Evolutionary conservation across 2,888 invertebrate genomes (phyloP).

Genomic region (Cylloceria caligata): DNA sequence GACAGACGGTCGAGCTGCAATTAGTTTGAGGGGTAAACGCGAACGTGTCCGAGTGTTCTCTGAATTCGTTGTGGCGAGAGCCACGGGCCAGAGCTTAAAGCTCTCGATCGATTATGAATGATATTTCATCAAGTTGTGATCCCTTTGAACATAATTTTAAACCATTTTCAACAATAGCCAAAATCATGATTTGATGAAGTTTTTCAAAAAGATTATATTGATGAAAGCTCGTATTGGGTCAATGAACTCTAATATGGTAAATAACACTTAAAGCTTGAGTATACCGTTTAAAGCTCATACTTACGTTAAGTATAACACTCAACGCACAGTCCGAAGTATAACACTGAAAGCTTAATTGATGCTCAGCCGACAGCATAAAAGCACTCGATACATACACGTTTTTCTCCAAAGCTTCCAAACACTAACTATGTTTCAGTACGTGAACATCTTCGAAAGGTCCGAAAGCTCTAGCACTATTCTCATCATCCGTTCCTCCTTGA

Average conservation of each 20-base stretch:
- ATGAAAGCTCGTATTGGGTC: too few species aligned
- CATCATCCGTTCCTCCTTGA: background rate
- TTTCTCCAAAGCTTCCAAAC: background rate
- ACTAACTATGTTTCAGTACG: background rate
- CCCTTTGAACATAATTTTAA: too few species aligned
- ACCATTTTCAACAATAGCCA: too few species aligned
- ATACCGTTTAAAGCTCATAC: too few species aligned
- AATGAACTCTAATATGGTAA: too few species aligned
- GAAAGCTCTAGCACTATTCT: conserved; percentile 24
- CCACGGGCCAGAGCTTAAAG: background rate
- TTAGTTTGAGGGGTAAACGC: conserved; percentile 64
- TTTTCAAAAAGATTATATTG: too few species aligned
- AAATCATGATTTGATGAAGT: too few species aligned
- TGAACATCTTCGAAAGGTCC: conserved; percentile 5
- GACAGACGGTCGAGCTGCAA: conserved; percentile 59
- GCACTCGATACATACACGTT: background rate
- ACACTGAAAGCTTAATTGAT: background rate
- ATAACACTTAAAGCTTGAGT: too few species aligned
- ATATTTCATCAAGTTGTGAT: background rate
- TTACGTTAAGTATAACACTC: too few species aligned
- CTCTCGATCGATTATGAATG: background rate
- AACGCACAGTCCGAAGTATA: too few species aligned
- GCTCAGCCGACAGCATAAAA: background rate
- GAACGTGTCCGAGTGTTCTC: conserved; percentile 43
- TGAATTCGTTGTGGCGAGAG: conserved; percentile 34